Base-by-base conservation (phyloP, 2,888 invertebrate genomes). In the Volucella inflata region DNA sequence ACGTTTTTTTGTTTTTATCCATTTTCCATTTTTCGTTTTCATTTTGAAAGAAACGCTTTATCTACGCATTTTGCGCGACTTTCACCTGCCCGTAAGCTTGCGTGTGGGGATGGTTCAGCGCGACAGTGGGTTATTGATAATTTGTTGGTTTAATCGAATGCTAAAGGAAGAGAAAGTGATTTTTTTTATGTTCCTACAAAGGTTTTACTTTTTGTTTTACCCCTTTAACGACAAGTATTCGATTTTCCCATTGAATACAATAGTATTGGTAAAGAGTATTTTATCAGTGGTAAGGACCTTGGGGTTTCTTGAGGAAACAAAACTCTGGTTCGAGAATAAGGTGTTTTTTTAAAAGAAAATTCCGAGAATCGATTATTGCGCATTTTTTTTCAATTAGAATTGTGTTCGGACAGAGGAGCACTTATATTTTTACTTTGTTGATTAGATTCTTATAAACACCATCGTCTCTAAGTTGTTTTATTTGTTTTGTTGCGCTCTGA, bases 101-200 rank as follows among this genome's bases (percentile, higher is more conserved):
- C 6, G 30, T 30, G 30, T 8, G 40, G 8, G 50, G 8, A n/a
- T 42, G 60, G 60, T 42, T 44, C 44, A 17, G 21, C n/a, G 14
- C 17, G 17, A 17, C 17, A 46, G 30, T 55, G 55, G 14, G n/a
- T 21, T 42, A 50, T n/a, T 50, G 51, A 10, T 36, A n/a, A n/a
- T n/a, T 12, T 16, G 21, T 59, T 36, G 11, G 38, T 40, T 17
- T 60, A 42, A 50, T 44, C 50, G 14, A n/a, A 6, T 44, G 14
- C 12, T 40, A 65, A 75, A 44, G 60, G 53, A 68, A 68, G n/a
- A n/a, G 67, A 76, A 76, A 60, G 50, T 59, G 17, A 10, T 46
- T 2, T 1, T 48, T 55, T 36, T 55, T 36, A 55, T 36, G 30
- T 55, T 30, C 14, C 55, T n/a, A 9, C 2, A 16, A n/a, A n/a